A percentile compares a stretch with the other conserved stretches of the same genome.
These are phyloP conservation scores for Chroicocephalus ridibundus DNA, from an alignment of 2,113 vertebrate species.

Conservation along the genomic window DNA sequence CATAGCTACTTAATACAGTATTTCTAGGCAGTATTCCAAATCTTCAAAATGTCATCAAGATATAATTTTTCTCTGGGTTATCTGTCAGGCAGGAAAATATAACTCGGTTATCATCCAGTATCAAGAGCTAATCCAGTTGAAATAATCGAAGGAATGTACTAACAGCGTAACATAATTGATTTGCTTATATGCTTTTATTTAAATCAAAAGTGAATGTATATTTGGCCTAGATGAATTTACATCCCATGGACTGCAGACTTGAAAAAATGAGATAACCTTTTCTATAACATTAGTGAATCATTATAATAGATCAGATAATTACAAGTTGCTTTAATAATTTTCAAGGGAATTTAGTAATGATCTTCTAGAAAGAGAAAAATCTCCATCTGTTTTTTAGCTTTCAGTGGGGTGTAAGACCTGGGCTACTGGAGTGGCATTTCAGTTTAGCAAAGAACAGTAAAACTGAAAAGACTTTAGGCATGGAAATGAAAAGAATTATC, in stretches of 20 bases:
- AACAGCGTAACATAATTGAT: not conserved
- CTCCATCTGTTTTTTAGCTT: not conserved
- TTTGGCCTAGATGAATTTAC: not conserved
- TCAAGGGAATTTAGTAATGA: not conserved
- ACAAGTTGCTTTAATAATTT: not conserved
- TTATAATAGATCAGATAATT: not conserved
- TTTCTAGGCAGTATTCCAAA: conserved; percentile 13
- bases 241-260: not conserved
- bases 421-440: not conserved
- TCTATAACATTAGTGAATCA: not conserved
- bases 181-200: not conserved
- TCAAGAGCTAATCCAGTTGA: not conserved
- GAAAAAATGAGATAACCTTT: not conserved
- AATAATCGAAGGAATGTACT: not conserved
- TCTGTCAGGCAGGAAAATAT: not conserved
- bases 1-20: not conserved
- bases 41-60: conserved; percentile 5
- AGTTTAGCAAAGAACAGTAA: not conserved
- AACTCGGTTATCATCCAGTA: not conserved
- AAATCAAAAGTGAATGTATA: not conserved
- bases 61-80: not conserved
- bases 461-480: not conserved
- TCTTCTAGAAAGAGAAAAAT: not conserved
- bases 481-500: not conserved
- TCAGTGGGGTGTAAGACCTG: not conserved